Percentiles rank a stretch among this genome's conserved stretches.
These are phyloP conservation scores for Poliocrania exsul DNA, from an alignment of 2,797 vertebrate genomes.

Conservation along the genomic window DNA sequence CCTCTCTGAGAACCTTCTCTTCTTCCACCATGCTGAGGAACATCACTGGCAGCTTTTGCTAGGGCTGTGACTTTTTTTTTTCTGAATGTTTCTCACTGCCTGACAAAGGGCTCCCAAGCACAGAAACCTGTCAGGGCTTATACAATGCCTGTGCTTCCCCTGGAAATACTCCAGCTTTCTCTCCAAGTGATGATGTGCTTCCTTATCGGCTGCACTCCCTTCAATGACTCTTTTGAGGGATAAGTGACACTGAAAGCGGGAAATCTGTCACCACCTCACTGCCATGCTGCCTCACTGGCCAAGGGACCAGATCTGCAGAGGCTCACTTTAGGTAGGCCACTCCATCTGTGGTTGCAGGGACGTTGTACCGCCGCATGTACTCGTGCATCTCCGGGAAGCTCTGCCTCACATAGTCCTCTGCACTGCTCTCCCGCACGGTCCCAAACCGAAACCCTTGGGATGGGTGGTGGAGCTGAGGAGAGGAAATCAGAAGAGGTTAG, in stretches of 20 bases:
- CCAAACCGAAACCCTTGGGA: constrained; percentile 98
- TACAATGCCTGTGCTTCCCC: not conserved
- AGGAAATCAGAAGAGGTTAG: not conserved
- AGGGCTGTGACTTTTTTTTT: not conserved
- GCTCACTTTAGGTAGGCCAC: constrained; percentile 92
- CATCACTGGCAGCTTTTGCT: not conserved
- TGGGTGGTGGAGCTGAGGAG: constrained; percentile 92
- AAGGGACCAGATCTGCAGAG: not conserved
- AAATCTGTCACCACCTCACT: not conserved
- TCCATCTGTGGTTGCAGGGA: constrained; percentile 91
- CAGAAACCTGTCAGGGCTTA: not conserved
- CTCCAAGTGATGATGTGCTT: not conserved
- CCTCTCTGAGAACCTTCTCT: not conserved
- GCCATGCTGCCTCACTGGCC: not conserved
- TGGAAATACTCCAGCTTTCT: constrained; percentile 25
- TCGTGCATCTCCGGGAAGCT: constrained; percentile 99
- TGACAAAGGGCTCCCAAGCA: not conserved
- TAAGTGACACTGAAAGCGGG: not conserved
- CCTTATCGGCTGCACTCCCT: not conserved
- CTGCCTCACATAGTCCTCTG: constrained; percentile 96
- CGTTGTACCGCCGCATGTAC: constrained; percentile 97
- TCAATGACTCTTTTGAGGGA: not conserved
- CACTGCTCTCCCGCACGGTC: constrained; percentile 95
- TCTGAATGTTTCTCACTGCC: not conserved
- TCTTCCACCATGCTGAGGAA: not conserved